Evolutionary conservation across 2,113 vertebrate species (phyloP), one percentile per base, ranked within the genome.

Genomic region (Syrmaticus mikado): DNA sequence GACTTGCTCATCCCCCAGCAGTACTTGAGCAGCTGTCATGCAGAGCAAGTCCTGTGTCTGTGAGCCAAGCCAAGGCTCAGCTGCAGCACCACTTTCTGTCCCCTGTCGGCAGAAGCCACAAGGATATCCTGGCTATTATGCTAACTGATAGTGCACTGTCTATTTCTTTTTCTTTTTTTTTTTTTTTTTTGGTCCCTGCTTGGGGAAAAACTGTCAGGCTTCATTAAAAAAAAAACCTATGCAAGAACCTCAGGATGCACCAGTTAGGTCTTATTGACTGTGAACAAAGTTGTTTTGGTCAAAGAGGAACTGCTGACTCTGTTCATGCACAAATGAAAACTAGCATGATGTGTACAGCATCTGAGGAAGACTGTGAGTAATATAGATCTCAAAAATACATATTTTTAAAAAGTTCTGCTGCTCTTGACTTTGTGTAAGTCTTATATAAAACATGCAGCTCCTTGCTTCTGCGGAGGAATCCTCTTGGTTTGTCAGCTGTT

Each of bases 81-180:
- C 38, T 85, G 72, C 74, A 87, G 30, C 0, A 0, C 21, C 52
- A 13, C 67, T 74, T 75, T 87, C 41, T 41, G 77, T 41, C 60
- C 85, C 7, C 64, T 60, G 30, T 18, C 80, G 82, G 87, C 68
- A 83, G 87, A 94, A 93, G 28, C 60, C 76, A n/a, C 16, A 36
- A 46, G 11, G 70, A 25, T 21, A 3, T 66, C 16, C 1, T 70
- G 60, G 55, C 64, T 87, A 45, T 25, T 79, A 13, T 66, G 64
- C 28, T 36, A 11, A 53, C 55, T 41, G 50, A 25, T 30, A 36
- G 45, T 20, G 9, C 1, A 0, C 1, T 0, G 38, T 38, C 45
- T 77, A 92, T 62, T 77, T 25, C 25, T 46, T 46, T 46, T 46
- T 95, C 9, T 40, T 43, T 80, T 94, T 62, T 80, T 22, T 32